A percentile compares a stretch with the other conserved stretches of the same genome.
phyloP scores from a whole-genome alignment of 2,888 invertebrate genomes.

The Eristalinus sepulchralis region DNA sequence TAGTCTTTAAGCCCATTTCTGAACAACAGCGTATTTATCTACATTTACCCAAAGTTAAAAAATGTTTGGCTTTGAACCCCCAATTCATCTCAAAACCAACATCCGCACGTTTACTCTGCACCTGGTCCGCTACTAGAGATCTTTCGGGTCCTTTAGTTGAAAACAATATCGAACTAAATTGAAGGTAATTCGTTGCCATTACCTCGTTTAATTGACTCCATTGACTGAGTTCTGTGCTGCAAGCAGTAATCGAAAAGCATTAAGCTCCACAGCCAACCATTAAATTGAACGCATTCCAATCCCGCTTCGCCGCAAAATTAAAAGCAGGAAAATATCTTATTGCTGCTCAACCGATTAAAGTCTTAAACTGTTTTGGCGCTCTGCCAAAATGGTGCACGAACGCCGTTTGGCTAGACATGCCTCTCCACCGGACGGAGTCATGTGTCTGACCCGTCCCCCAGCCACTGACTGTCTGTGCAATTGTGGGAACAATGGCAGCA shows the following conservation, averaged over 20 bases:
- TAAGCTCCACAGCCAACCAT: not conserved
- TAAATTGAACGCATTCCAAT: not conserved
- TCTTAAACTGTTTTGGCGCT: not conserved
- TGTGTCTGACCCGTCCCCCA: not conserved
- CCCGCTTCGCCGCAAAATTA: not conserved
- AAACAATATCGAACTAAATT: not conserved
- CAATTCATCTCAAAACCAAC: too few species aligned
- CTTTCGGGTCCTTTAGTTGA: not conserved
- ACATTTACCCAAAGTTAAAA: too few species aligned
- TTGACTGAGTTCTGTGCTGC: not conserved
- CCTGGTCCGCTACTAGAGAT: too few species aligned
- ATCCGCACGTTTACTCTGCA: not conserved
- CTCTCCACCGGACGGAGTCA: not conserved
- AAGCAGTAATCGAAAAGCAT: not conserved
- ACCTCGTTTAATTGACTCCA: not conserved
- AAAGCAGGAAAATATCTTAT: not conserved
- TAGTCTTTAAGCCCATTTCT: too few species aligned
- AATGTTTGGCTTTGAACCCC: too few species aligned
- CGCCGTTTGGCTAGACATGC: not conserved
- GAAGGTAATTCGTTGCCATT: not conserved
- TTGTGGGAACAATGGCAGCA: constrained; percentile 1
- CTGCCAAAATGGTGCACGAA: constrained; percentile 2
- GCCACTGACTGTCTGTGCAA: not conserved
- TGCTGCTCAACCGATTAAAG: constrained; percentile 3
- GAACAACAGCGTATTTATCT: too few species aligned